phyloP scores from a whole-genome alignment of 2,797 vertebrate genomes.

The Leptoclinus maculatus region DNA sequence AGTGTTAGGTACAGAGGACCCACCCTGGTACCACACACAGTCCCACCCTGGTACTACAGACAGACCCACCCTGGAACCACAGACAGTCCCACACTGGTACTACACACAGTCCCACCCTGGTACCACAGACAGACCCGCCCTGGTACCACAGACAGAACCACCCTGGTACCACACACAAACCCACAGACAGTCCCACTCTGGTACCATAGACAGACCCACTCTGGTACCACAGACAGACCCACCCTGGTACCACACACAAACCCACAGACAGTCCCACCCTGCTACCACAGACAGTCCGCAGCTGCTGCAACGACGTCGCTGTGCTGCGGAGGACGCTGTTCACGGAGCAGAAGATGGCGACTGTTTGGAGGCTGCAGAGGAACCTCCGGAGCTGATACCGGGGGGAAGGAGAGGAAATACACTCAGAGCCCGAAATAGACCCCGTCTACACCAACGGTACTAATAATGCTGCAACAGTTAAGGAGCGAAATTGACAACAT shows the following conservation, averaged over 20 bases:
- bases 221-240: not conserved
- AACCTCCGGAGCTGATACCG: conserved; percentile 83
- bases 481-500: conserved; percentile 17
- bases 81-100: too few species aligned
- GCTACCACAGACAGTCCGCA: conserved; percentile 17
- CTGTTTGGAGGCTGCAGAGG: conserved; percentile 78
- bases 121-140: not conserved
- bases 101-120: conserved; percentile 26
- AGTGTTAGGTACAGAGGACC: conserved; percentile 31
- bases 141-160: conserved; percentile 10
- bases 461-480: not conserved
- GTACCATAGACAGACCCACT: conserved; percentile 28
- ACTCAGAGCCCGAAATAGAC: conserved; percentile 32
- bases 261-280: conserved; percentile 46
- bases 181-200: too few species aligned
- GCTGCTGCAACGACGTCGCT: conserved; percentile 45
- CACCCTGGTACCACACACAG: conserved; percentile 10
- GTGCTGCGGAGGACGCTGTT: conserved; percentile 68
- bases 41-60: not conserved
- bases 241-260: conserved; percentile 3
- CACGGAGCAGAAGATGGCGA: conserved; percentile 84
- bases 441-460: conserved; percentile 68
- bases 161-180: conserved; percentile 8
- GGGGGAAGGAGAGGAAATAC: conserved; percentile 59
- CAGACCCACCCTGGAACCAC: conserved; percentile 34